A percentile compares a stretch with the other conserved stretches of the same genome.
These are phyloP conservation scores for Hippotragus niger DNA, from an alignment of 2,113 vertebrate species.

Conservation along the genomic window DNA sequence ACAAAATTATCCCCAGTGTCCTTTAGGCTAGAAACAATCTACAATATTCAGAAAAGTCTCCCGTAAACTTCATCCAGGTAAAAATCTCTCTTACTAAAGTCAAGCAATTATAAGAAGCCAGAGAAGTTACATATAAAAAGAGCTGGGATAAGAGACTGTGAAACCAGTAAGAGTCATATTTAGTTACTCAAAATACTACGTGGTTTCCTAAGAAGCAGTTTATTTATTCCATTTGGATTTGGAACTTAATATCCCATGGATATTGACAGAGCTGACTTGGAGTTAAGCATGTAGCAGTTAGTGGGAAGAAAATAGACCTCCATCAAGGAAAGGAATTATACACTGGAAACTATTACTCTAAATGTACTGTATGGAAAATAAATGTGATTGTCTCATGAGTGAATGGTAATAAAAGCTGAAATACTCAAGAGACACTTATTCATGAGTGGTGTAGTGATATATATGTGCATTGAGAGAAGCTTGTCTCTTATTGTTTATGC, in stretches of 20 bases:
- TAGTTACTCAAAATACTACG: conserved; percentile 54
- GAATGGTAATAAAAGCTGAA: conserved; percentile 68
- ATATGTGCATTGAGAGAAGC: not conserved
- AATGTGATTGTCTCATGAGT: conserved; percentile 60
- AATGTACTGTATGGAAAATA: conserved; percentile 54
- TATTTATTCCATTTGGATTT: conserved; percentile 63
- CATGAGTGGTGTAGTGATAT: not conserved
- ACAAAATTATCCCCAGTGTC: conserved; percentile 1
- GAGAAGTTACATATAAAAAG: not conserved
- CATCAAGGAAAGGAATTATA: conserved; percentile 46
- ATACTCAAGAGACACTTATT: conserved; percentile 37
- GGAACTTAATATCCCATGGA: conserved; percentile 49
- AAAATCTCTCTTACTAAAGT: conserved; percentile 26
- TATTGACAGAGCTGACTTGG: conserved; percentile 47
- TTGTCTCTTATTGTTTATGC: conserved; percentile 9
- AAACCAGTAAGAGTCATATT: conserved; percentile 38
- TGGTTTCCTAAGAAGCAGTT: conserved; percentile 27
- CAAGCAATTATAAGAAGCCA: conserved; percentile 38
- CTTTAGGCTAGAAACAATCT: conserved; percentile 2
- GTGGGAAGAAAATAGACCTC: conserved; percentile 43
- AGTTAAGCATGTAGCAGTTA: not conserved
- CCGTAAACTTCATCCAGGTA: not conserved
- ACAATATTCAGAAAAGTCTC: conserved; percentile 4
- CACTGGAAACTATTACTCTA: conserved; percentile 35
- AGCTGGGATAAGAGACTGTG: not conserved